Base-by-base conservation (phyloP, 2,888 invertebrate species). In the Beris morrisii region DNA sequence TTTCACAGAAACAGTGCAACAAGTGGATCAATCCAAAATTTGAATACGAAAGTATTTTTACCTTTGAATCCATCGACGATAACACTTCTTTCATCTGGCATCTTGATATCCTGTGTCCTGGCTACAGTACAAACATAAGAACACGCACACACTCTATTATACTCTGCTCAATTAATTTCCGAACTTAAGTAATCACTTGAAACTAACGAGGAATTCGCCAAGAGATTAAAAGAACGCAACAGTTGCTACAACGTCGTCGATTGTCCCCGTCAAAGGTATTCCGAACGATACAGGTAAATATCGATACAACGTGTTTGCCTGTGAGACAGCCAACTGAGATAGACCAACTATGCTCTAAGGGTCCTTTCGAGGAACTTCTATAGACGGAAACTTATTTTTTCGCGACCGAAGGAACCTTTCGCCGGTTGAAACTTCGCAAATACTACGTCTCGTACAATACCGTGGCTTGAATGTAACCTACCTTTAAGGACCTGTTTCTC, bases 11-110 rank as follows among this genome's bases (percentile, higher is more conserved):
- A 43, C 15, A 56, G 13, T 43, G 43, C 55, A 56, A 56, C 55
- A 56, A 56, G 55, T 56, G n/a, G 38, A 3, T 53, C 31, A n/a
- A 30, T 12, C 31, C 11, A 53, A 30, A 3, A 30, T n/a, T n/a
- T 11, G 6, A 31, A 13, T 30, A 45, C 22, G 2, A 61, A 61
- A 61, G 22, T 3, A 22, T 22, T 22, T 22, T 22, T 67, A 73
- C 73, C 73, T 73, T 73, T 73, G 53, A 67, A 64, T 59, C 70
- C 69, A 66, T 73, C 72, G 46, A 70, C 72, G 66, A 71, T 73
- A 15, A 70, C 72, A 69, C 70, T 71, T 32, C 72, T 66, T 64
- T 72, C 72, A 67, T n/a, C 15, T 38, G 30, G 22, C 43, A 15
- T 56, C 15, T 43, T 38, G 30, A 12, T 54, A 30, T 28, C 50